Evolutionary conservation across 2,113 vertebrate species (phyloP), one percentile per base, ranked within the genome.

Genomic region (Podocnemis expansa): DNA sequence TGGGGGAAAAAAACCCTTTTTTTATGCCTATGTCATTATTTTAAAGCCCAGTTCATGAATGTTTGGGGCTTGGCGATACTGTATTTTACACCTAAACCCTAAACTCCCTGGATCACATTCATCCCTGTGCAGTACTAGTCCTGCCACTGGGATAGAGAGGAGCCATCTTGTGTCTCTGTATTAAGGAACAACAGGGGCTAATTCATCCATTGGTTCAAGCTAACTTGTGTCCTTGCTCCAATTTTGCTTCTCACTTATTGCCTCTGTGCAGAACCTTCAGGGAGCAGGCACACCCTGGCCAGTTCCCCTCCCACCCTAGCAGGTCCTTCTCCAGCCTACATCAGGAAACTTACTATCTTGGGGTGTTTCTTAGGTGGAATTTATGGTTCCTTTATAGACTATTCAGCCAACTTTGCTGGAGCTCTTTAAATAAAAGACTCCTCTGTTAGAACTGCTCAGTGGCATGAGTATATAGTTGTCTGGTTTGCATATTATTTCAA

Each of bases 401-500:
- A 29, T 45, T 27, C 16, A 49, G 81, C 19, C 25, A 58, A 10
- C 22, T 17, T 4, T n/a, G n/a, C n/a, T n/a, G n/a, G n/a, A n/a
- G n/a, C n/a, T n/a, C n/a, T n/a, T n/a, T n/a, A 6, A 3, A 8
- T 2, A 8, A 24, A 54, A 0, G 1, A 5, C 16, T 89, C 25
- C 11, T 38, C 4, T 34, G 49, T 43, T 22, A 49, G 14, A 92
- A 19, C 5, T 10, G 13, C 0, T 0, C 22, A 25, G 2, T 60
- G 76, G 24, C 38, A 79, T 60, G 6, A 82, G 14, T 47, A 8
- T 4, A 9, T 47, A 78, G 52, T 22, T 17, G 2, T 45, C 84
- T 49, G 38, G 19, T 24, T 76, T 54, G 11, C 9, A 14, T 75
- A 21, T n/a, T 87, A 56, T 76, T 47, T 89, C 52, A 70, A 70